Base-by-base conservation (phyloP, 2,113 vertebrate species). In the Paratilapia polleni region DNA sequence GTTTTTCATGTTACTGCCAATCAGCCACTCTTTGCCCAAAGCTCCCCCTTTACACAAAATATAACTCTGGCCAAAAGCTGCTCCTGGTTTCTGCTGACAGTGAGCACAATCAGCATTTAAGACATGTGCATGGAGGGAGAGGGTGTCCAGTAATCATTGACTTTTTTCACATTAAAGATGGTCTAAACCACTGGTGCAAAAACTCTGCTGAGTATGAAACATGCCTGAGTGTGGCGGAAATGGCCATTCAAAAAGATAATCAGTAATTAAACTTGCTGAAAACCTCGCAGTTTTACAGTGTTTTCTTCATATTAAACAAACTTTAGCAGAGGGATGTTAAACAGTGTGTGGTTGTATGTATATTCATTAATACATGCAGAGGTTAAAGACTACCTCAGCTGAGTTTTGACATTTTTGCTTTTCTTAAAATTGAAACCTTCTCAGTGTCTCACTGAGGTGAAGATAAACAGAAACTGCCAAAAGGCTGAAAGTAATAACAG, bases 41-140 rank as follows among this genome's bases (percentile, higher is more conserved):
- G 60, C 74, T 60, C 31, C 59, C 2, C 49, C 64, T 60, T 36
- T 57, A 56, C 85, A 77, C 60, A 34, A 60, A 81, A 78, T 28
- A 70, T 4, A 38, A 88, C 54, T 34, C 20, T 15, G 49, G 62
- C 75, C 79, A 77, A 22, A 62, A 59, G 68, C 87, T 61, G 8
- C 76, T 61, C 20, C 66, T 38, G 56, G 15, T 85, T 87, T 82
- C 75, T 82, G 81, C 87, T 91, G 89, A 92, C 88, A 4, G 47
- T 0, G 38, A 83, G 70, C 64, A 60, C 77, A 10, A 78, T 86
- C 89, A 90, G 78, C 87, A 68, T 38, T 83, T 57, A 57, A 36
- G 47, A 56, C 3, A n/a, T 4, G 34, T 5, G 54, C 41, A 7
- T 10, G 2, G 62, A 20, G 31, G 22, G 28, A 8, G 24, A 5